Percentiles rank a stretch among this genome's conserved stretches.
These are phyloP conservation scores for Lasioglossum marginatum DNA, from an alignment of 2,888 invertebrate species.

Conservation along the genomic window DNA sequence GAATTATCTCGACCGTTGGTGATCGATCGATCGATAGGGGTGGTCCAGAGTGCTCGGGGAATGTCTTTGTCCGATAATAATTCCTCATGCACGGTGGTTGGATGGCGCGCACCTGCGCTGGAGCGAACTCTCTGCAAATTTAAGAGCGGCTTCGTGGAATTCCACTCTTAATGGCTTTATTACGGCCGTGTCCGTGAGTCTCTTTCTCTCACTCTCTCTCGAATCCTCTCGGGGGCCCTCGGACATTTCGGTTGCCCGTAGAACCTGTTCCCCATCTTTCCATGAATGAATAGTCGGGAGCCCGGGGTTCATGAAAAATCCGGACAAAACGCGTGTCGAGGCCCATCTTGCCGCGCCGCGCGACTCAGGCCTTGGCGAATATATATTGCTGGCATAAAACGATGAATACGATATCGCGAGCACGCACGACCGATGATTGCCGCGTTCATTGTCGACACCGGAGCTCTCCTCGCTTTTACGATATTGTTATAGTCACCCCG, in stretches of 20 bases:
- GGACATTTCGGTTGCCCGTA: slow-evolving; percentile 39
- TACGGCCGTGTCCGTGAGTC: slow-evolving; percentile 21
- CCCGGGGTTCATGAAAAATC: slow-evolving; percentile 40
- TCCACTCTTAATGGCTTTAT: slow-evolving; percentile 61
- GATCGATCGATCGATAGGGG: slow-evolving; percentile 16
- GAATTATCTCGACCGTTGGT: neutral
- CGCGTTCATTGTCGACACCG: slow-evolving; percentile 24
- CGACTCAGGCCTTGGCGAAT: neutral
- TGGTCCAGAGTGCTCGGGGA: slow-evolving; percentile 24
- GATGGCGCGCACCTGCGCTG: slow-evolving; percentile 33
- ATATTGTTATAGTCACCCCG: slow-evolving; percentile 15
- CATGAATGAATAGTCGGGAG: slow-evolving; percentile 50
- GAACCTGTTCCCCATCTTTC: slow-evolving; percentile 50
- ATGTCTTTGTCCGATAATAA: slow-evolving; percentile 32
- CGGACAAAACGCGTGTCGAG: slow-evolving; percentile 19
- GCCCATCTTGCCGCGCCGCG: neutral
- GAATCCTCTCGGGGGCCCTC: neutral
- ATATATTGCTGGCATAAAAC: slow-evolving; percentile 17
- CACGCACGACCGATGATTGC: slow-evolving; percentile 27
- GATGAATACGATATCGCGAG: slow-evolving; percentile 28
- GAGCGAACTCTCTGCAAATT: slow-evolving; percentile 45
- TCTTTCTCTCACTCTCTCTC: neutral
- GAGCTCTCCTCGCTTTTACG: slow-evolving; percentile 15
- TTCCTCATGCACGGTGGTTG: slow-evolving; percentile 5
- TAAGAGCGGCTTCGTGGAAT: slow-evolving; percentile 58